Evolutionary conservation across 2,113 vertebrate genomes (phyloP).

Genomic region (Cheirogaleus medius): DNA sequence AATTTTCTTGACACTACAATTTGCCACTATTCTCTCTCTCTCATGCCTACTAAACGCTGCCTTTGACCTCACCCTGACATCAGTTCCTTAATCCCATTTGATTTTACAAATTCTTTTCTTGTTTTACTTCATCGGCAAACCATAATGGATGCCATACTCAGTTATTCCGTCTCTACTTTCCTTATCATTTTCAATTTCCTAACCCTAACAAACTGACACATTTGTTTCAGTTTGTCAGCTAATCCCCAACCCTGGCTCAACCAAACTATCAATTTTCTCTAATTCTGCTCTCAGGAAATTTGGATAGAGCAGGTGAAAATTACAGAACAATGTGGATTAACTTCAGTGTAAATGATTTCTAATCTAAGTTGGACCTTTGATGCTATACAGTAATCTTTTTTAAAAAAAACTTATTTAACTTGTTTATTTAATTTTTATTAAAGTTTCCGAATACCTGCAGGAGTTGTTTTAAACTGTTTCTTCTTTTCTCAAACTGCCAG

Average conservation of each 20-base stretch:
- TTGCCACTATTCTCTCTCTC: neutral
- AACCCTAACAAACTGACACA: neutral
- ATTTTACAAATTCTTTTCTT: neutral
- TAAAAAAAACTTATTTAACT: neutral
- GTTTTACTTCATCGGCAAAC: neutral
- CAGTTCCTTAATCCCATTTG: neutral
- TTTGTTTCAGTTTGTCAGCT: neutral
- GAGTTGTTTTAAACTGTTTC: neutral
- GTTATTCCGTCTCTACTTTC: neutral
- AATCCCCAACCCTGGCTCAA: neutral
- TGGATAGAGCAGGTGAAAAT: neutral
- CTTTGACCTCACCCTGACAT: neutral
- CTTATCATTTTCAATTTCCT: neutral
- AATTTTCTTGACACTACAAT: neutral
- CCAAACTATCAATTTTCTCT: neutral
- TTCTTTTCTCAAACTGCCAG: neutral
- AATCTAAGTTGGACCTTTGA: neutral
- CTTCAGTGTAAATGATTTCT: neutral
- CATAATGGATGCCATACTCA: fast-evolving
- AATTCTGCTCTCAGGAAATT: neutral
- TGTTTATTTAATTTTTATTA: neutral
- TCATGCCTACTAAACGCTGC: neutral
- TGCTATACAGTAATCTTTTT: neutral
- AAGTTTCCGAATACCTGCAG: neutral
- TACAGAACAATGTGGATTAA: neutral